phyloP scores from a whole-genome alignment of 1,140 invertebrate species.

The Orius insidiosus region DNA sequence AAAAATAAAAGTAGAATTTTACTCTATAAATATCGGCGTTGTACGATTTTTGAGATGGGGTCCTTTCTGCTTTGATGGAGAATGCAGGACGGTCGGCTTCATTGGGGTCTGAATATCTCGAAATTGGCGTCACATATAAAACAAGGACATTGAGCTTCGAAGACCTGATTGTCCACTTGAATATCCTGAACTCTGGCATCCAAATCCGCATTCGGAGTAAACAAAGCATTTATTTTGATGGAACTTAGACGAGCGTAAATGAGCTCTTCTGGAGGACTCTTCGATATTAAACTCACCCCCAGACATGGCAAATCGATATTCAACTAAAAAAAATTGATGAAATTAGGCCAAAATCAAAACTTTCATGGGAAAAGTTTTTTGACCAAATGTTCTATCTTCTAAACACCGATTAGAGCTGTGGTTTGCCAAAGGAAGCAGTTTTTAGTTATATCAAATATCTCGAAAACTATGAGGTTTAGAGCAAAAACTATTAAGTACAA shows the following conservation, averaged over 20 bases:
- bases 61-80: constrained; percentile 43
- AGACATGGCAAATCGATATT: constrained; percentile 47
- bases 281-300: constrained; percentile 69
- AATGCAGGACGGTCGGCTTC: constrained; percentile 37
- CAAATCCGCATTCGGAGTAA: constrained; percentile 35
- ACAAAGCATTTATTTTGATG: constrained; percentile 47
- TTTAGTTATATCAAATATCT: no score
- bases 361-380: no score
- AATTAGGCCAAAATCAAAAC: no score
- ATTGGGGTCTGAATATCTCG: constrained; percentile 25
- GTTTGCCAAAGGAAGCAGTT: no score
- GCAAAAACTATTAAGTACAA: no score
- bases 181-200: constrained; percentile 60
- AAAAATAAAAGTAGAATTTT: no score
- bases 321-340: constrained; percentile 29
- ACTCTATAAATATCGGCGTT: constrained; percentile 59
- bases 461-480: no score
- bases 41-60: constrained; percentile 43
- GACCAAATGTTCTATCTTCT: no score
- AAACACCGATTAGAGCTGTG: no score
- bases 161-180: constrained; percentile 61
- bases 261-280: constrained; percentile 66
- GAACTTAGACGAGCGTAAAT: constrained; percentile 59
- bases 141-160: constrained; percentile 71
- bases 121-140: constrained; percentile 45